Percentiles rank a stretch among this genome's conserved stretches.
These are phyloP conservation scores for Apodemus agrarius DNA, from an alignment of 2,797 vertebrate species.

Conservation along the genomic window DNA sequence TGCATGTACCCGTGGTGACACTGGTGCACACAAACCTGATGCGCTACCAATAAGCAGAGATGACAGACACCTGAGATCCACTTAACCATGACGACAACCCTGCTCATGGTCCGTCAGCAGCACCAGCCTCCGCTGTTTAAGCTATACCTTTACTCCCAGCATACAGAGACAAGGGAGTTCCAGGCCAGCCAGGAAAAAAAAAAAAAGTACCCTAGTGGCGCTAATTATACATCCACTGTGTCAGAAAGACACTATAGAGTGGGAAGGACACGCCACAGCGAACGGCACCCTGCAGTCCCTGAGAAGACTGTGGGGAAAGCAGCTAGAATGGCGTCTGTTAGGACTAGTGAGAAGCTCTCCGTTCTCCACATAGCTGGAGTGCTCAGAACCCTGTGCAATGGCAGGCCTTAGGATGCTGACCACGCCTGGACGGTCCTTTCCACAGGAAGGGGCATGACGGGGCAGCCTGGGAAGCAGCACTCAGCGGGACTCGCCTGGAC, in stretches of 20 bases:
- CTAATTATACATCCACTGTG: background rate
- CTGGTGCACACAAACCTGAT: background rate
- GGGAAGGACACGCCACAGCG: background rate
- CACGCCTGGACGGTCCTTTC: too few relatives aligned
- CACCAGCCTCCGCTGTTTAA: background rate
- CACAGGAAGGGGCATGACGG: background rate
- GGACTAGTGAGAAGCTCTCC: background rate
- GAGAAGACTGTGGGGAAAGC: background rate
- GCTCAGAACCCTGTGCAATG: background rate
- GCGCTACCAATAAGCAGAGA: background rate
- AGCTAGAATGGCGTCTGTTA: background rate
- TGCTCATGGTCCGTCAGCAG: background rate
- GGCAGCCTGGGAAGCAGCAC: background rate
- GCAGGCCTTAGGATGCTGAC: background rate
- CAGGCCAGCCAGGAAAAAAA: background rate
- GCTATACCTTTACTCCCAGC: background rate
- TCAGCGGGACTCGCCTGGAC: background rate
- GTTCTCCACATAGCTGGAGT: background rate
- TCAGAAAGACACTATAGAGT: background rate
- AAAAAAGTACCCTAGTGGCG: background rate
- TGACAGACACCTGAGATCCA: accelerated
- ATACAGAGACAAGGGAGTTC: too few relatives aligned
- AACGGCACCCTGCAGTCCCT: background rate
- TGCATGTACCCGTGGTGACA: background rate
- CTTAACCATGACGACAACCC: too few relatives aligned